Base-by-base conservation (phyloP, 2,888 invertebrate genomes). In the Eupithecia insigniata region DNA sequence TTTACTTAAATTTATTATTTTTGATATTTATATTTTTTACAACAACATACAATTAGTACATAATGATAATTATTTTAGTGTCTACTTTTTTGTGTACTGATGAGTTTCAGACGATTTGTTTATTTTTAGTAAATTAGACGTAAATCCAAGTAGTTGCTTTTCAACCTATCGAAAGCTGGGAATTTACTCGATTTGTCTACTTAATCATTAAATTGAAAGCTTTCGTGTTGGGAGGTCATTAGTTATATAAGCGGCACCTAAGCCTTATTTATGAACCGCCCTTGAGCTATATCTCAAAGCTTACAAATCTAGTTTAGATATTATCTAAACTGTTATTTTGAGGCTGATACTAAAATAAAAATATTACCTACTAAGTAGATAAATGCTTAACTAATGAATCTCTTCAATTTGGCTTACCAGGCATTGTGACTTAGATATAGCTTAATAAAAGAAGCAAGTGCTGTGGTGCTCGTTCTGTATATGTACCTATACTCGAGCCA, bases 171-270 rank as follows among this genome's bases (percentile, higher is more conserved):
- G 22, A 46, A 46, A 46, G 46, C 46, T n/a, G 10, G n/a, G 34
- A 8, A 60, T n/a, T 76, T 78, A 78, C 78, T 77, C 80, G 82
- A 85, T 84, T 85, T 55, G 85, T 85, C 82, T 86, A 75, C 76
- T 75, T 78, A 81, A 83, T 88, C 87, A 88, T 88, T 87, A 89
- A 88, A 89, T 90, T 90, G 89, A 90, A 91, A 90, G 89, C 87
- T 84, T 91, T 90, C 92, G 91, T 92, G 92, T 86, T 87, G 78
- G 78, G 79, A 78, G 81, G 85, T 85, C 84, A 87, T 90, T 91
- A 87, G 87, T 87, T 86, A 89, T 88, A 88, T 88, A 87, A 81
- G 86, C 84, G 82, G 84, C 87, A 86, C 84, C 87, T 85, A 82
- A 80, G 83, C 73, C 39, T 61, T 66, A 32, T 62, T 62, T 62